Base-by-base conservation (phyloP, 2,888 invertebrate species). In the Yponomeuta plumbellus region DNA sequence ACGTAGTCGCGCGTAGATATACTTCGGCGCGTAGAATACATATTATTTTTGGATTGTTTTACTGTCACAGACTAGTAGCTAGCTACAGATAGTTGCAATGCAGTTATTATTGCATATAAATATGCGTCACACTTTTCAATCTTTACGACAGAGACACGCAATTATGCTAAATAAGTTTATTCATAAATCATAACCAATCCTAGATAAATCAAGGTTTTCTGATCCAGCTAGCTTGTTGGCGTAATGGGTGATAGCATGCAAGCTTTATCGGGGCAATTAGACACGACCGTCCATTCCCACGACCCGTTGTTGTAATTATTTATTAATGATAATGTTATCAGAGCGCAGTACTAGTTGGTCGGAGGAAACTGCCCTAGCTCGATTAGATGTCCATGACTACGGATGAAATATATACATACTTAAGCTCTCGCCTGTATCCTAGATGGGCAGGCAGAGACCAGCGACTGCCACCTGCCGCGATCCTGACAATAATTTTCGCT, bases 251-350 rank as follows among this genome's bases (percentile, higher is more conserved):
- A 52, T 52, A 52, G 17, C 44, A 52, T 52, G 44, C 44, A 52
- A 59, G 59, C 23, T 8, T 59, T 59, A 59, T 59, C 59, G 23
- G 13, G 10, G 21, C 59, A 59, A 59, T 59, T 59, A 59, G 11
- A 59, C 21, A 59, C 59, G 22, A 59, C 59, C 21, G 59, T 59
- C 11, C 59, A 59, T 59, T 21, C 59, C 59, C 59, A 59, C 59
- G 59, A 59, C 21, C 22, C 44, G 17, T 34, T 34, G 44, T 52
- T 59, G 21, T 59, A 59, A 59, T 59, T 59, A 59, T 59, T 59
- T 59, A 59, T 59, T 59, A 22, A 59, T 23, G 59, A 59, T 59
- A 59, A 59, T 23, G 21, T 52, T 52, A 52, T 52, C 44, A 52
- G 44, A 52, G 44, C 34, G 34, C 8, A 8, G 13, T 13, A 52